Percentiles rank a stretch among this genome's conserved stretches.
phyloP scores from a whole-genome alignment of 2,797 vertebrate genomes.

The Intellagama lesueurii region DNA sequence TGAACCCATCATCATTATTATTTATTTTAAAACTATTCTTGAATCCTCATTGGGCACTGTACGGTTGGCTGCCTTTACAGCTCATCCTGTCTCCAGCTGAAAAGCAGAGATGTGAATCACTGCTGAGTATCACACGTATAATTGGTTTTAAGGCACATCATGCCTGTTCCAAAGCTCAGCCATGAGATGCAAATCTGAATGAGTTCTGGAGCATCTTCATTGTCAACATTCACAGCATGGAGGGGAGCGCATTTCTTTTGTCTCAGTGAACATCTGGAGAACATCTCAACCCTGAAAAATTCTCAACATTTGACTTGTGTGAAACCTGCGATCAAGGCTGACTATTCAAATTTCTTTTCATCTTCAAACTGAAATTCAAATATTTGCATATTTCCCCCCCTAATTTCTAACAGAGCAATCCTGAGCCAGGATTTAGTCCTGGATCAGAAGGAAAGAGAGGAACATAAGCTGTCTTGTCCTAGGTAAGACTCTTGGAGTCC shows the following conservation, averaged over 20 bases:
- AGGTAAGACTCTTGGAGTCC: too few relatives aligned
- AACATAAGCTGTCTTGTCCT: too few relatives aligned
- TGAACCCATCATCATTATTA: not conserved
- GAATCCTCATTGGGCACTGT: not conserved
- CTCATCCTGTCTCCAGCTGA: not conserved
- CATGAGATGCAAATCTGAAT: not conserved
- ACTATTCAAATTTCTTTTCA: not conserved
- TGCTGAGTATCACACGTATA: not conserved
- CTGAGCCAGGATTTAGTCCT: too few relatives aligned
- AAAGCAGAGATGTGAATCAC: not conserved
- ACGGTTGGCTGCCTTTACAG: not conserved
- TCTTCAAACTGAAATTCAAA: too few relatives aligned
- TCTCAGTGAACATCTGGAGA: not conserved
- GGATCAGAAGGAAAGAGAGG: too few relatives aligned
- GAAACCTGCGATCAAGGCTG: not conserved
- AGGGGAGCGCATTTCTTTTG: not conserved
- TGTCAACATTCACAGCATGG: not conserved
- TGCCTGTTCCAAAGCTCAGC: not conserved
- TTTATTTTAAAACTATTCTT: not conserved
- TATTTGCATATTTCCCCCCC: too few relatives aligned
- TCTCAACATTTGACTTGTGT: not conserved
- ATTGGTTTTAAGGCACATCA: conserved; percentile 4
- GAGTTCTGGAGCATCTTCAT: not conserved
- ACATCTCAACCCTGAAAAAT: not conserved
- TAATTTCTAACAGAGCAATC: too few relatives aligned